phyloP scores from a whole-genome alignment of 2,797 vertebrate species.

The Pteronotus mesoamericanus region DNA sequence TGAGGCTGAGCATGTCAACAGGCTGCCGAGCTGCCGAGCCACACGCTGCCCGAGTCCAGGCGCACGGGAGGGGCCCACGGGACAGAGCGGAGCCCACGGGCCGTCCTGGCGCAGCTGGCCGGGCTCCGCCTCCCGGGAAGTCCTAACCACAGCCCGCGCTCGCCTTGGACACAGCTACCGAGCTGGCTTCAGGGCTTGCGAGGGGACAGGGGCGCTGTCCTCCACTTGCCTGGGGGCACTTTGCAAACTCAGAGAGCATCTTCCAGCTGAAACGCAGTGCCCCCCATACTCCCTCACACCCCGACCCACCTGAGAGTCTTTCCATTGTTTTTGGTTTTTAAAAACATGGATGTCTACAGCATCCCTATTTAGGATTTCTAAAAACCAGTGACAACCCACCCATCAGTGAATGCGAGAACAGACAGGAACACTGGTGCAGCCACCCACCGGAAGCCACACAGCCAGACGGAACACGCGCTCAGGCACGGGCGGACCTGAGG shows the following conservation, averaged over 20 bases:
- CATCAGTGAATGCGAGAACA: not conserved
- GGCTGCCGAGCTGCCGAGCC: not conserved
- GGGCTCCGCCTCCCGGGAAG: not conserved
- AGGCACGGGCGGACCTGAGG: not conserved
- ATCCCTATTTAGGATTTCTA: conserved; percentile 2
- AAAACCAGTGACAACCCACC: not conserved
- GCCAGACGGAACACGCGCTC: not conserved
- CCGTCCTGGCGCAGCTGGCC: not conserved
- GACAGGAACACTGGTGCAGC: not conserved
- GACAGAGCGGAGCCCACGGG: too few relatives aligned
- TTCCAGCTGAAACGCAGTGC: not conserved
- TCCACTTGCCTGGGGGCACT: not conserved
- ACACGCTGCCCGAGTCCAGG: not conserved
- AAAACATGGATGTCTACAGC: not conserved
- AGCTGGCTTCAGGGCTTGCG: not conserved
- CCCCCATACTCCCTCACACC: not conserved
- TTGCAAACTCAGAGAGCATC: not conserved
- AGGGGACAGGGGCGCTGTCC: not conserved
- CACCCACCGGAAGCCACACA: accelerated
- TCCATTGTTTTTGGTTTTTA: not conserved
- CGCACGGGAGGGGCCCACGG: not conserved
- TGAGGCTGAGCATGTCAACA: not conserved
- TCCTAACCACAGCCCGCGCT: not conserved
- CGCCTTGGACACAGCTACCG: not conserved
- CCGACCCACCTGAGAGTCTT: not conserved